Base-by-base conservation (phyloP, 1,140 invertebrate species). In the Brachionus paranguensis region DNA sequence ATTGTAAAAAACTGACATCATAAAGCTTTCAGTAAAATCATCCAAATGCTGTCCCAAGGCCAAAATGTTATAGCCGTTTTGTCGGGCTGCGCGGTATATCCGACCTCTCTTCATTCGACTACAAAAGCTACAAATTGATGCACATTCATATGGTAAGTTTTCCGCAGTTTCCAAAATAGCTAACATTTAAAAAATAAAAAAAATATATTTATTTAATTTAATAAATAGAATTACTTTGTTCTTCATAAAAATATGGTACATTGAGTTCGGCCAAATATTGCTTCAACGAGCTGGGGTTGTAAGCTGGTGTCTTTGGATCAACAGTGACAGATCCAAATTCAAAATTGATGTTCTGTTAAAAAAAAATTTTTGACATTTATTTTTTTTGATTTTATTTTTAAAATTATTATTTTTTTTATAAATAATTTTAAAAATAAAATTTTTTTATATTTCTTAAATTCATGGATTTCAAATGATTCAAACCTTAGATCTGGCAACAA, bases 41-140 rank as follows among this genome's bases (percentile, higher is more conserved):
- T 96, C 95, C 17, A 96, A 90, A 88, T 94, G 93, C 88, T 96
- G 95, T 5, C 94, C 95, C 5, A 96, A 88, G 0, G 94, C 94
- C 1, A 96, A 89, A 1, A 95, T 94, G 87, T 95, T 95, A 89
- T 94, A 97, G 3, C 92, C 92, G 86, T 94, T 92, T 83, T 91
- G 90, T 84, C 93, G 91, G 0, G 94, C 94, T 43, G 93, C 91
- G 0, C 92, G 90, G 88, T 95, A 95, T 64, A 95, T 91, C 81
- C 93, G 91, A 1, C 93, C 92, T 27, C 94, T 90, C 83, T 93
- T 93, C 88, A 93, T 91, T 68, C 92, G 91, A 85, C 92, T 92
- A 87, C 88, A 89, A 85, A 88, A 89, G 85, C 92, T 93, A 86
- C 93, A 93, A 68, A 92, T 92, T 4, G 92, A 92, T 12, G 88